phyloP scores from a whole-genome alignment of 2,113 vertebrate genomes.

The Oreocharis arfaki region DNA sequence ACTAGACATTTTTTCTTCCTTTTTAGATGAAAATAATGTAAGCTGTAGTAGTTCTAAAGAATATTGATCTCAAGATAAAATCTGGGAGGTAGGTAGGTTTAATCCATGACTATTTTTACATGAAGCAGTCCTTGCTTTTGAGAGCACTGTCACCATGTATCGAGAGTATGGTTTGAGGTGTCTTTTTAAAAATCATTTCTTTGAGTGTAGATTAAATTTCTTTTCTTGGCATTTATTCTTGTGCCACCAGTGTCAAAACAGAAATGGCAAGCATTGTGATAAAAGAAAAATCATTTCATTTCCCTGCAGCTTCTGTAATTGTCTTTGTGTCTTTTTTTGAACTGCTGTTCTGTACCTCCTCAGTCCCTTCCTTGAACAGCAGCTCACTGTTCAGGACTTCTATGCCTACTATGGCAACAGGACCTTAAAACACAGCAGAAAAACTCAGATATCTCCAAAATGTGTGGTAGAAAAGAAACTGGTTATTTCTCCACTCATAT shows the following conservation, averaged over 20 bases:
- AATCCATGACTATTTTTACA: not conserved
- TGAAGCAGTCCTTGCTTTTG: not conserved
- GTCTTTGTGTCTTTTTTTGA: not conserved
- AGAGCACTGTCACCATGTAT: not conserved
- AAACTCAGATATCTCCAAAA: not conserved
- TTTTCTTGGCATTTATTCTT: conserved; percentile 2
- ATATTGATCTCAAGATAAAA: not conserved
- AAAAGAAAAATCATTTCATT: not conserved
- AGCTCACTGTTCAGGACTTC: not conserved
- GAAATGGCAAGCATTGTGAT: not conserved
- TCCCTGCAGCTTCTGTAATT: not conserved
- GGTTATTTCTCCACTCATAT: not conserved
- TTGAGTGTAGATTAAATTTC: not conserved
- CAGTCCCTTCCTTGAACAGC: not conserved
- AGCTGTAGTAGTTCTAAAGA: not conserved
- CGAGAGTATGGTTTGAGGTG: not conserved
- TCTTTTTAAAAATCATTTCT: not conserved
- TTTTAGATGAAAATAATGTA: not conserved
- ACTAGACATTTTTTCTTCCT: not conserved
- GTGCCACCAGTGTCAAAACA: not conserved
- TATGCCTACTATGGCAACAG: not conserved
- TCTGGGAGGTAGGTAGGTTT: not conserved
- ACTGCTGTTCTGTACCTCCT: not conserved
- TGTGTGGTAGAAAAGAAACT: not conserved
- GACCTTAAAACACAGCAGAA: not conserved